These are phyloP conservation scores for Mormyrus lacerda DNA, from an alignment of 2,113 vertebrate genomes.

Conservation along the genomic window DNA sequence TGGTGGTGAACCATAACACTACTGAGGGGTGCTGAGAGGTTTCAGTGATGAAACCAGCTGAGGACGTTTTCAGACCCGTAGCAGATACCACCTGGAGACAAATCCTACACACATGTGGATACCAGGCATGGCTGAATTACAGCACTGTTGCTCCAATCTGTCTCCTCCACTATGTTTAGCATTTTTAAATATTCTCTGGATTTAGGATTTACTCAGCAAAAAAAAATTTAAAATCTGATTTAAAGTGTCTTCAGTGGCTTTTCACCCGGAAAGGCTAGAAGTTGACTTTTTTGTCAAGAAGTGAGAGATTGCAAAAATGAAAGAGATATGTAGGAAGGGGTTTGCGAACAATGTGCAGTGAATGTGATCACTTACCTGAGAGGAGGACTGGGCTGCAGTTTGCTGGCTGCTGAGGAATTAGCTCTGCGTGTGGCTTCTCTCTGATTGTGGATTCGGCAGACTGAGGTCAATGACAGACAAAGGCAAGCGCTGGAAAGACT, in stretches of 20 bases:
- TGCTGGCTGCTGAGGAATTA: background rate
- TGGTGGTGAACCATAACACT: background rate
- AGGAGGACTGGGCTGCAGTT: background rate
- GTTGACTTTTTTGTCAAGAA: background rate
- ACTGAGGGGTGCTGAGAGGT: background rate
- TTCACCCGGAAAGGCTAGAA: background rate
- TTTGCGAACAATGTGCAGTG: background rate
- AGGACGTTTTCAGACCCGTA: background rate
- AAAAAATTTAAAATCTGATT: background rate
- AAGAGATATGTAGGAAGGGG: background rate
- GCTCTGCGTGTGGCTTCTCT: background rate
- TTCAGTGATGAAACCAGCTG: background rate
- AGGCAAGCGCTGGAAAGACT: background rate
- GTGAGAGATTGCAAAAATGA: background rate
- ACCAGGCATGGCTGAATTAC: background rate
- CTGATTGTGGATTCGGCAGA: background rate
- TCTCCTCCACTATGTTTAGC: background rate
- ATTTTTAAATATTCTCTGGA: background rate
- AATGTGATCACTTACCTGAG: conserved; percentile 6
- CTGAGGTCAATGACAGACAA: conserved; percentile 8
- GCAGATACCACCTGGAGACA: background rate
- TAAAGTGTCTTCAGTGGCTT: background rate
- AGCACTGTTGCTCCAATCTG: background rate
- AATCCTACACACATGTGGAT: background rate
- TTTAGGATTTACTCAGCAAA: background rate